A percentile compares a stretch with the other conserved stretches of the same genome.
phyloP scores from a whole-genome alignment of 2,113 vertebrate species.

The Glaucomys volans region DNA sequence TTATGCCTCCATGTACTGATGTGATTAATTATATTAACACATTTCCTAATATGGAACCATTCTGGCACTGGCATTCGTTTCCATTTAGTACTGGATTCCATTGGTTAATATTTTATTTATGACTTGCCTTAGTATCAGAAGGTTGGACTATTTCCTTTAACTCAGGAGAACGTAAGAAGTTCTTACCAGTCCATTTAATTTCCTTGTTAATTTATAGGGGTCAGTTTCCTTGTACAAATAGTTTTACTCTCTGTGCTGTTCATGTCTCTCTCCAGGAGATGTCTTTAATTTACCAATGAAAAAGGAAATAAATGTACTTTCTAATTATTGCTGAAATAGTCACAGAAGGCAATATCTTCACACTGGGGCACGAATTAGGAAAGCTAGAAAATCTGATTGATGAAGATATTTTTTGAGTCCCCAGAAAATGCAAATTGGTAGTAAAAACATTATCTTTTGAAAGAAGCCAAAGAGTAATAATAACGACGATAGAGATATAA shows the following conservation, averaged over 20 bases:
- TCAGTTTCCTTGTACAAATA: constrained; percentile 55
- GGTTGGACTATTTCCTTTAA: constrained; percentile 52
- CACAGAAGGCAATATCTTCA: neutral
- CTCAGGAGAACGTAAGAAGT: constrained; percentile 3
- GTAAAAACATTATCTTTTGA: neutral
- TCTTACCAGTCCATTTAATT: constrained; percentile 56
- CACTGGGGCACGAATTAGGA: neutral
- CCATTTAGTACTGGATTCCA: constrained; percentile 35
- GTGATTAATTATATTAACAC: constrained; percentile 50
- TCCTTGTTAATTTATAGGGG: constrained; percentile 60
- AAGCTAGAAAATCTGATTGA: neutral
- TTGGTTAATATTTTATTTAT: constrained; percentile 63
- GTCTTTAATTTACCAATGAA: constrained; percentile 56
- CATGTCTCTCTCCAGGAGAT: constrained; percentile 5
- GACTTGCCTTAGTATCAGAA: constrained; percentile 49
- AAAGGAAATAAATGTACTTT: constrained; percentile 52
- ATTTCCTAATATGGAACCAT: constrained; percentile 37
- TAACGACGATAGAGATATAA: neutral
- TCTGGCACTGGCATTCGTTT: constrained; percentile 13
- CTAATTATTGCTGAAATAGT: constrained; percentile 20
- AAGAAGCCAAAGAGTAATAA: neutral
- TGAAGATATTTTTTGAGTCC: neutral
- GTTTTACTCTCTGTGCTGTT: constrained; percentile 22
- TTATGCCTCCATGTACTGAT: neutral
- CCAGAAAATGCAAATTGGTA: neutral